phyloP scores from a whole-genome alignment of 1,140 invertebrate species.

The Acyrthosiphon pisum region DNA sequence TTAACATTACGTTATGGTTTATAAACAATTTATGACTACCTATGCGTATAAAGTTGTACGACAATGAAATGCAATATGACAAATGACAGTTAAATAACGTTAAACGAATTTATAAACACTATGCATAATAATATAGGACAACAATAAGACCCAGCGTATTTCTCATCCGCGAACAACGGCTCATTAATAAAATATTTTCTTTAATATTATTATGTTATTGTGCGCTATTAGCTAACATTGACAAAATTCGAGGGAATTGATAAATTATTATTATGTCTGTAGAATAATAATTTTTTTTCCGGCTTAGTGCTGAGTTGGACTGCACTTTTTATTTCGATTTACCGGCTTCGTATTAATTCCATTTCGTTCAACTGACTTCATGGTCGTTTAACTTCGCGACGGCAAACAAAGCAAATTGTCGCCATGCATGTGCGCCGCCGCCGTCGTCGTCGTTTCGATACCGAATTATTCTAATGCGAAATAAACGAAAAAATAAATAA shows the following conservation, averaged over 20 bases:
- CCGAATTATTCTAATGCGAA: neutral
- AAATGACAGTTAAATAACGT: neutral
- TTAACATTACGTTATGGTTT: too few species aligned
- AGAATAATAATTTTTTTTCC: neutral
- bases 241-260: neutral
- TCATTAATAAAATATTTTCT: neutral
- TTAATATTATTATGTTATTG: neutral
- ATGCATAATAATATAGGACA: neutral
- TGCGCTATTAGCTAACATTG: neutral
- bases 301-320: neutral
- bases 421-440: neutral
- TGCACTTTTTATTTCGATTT: neutral
- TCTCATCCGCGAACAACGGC: neutral
- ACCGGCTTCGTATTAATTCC: neutral
- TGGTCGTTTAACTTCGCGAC: slow-evolving; percentile 17
- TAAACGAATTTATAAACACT: neutral
- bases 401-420: slow-evolving; percentile 12
- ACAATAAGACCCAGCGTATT: neutral
- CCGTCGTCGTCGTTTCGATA: neutral
- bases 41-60: neutral
- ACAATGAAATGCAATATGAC: neutral
- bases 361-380: slow-evolving; percentile 19
- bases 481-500: slow-evolving; percentile 14
- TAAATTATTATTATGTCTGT: slow-evolving; percentile 4
- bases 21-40: neutral